Evolutionary conservation across 2,888 invertebrate species (phyloP).

Genomic region (Leptinotarsa rubiginosa): DNA sequence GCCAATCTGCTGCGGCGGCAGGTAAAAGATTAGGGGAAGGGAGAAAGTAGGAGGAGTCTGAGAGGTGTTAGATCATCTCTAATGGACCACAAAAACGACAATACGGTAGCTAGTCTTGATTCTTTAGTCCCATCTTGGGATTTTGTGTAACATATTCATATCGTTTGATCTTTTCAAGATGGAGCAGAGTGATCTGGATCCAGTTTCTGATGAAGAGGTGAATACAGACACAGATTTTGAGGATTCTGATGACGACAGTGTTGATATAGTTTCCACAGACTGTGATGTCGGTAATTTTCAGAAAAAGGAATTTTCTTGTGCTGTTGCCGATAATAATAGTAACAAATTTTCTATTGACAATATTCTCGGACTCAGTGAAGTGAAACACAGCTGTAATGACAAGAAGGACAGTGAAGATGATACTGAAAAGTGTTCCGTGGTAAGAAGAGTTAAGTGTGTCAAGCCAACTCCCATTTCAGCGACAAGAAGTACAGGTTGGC

Average conservation of each 20-base stretch:
- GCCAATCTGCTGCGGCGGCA: constrained; percentile 63
- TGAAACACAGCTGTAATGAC: constrained; percentile 41
- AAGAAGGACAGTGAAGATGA: constrained; percentile 36
- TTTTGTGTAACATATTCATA: constrained; percentile 11
- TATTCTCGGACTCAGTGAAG: constrained; percentile 60
- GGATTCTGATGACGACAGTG: constrained; percentile 56
- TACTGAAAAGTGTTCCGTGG: constrained; percentile 43
- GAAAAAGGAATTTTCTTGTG: constrained; percentile 45
- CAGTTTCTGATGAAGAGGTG: constrained; percentile 45
- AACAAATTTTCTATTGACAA: constrained; percentile 66
- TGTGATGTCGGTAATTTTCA: constrained; percentile 44
- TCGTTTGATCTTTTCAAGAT: constrained; percentile 22
- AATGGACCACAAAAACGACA: constrained; percentile 57
- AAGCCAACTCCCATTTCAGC: constrained; percentile 61
- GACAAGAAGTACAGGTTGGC: constrained; percentile 45
- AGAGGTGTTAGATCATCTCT: constrained; percentile 62
- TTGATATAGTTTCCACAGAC: constrained; percentile 57
- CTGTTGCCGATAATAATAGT: constrained; percentile 53
- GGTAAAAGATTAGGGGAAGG: constrained; percentile 35
- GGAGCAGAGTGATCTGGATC: constrained; percentile 40
- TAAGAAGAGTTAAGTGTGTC: constrained; percentile 57
- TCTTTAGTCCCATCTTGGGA: constrained; percentile 35
- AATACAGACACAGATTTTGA: constrained; percentile 39
- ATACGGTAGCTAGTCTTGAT: constrained; percentile 27
- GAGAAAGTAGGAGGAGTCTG: constrained; percentile 48